Evolutionary conservation across 2,797 vertebrate genomes (phyloP).

Genomic region (Valencia hispanica): DNA sequence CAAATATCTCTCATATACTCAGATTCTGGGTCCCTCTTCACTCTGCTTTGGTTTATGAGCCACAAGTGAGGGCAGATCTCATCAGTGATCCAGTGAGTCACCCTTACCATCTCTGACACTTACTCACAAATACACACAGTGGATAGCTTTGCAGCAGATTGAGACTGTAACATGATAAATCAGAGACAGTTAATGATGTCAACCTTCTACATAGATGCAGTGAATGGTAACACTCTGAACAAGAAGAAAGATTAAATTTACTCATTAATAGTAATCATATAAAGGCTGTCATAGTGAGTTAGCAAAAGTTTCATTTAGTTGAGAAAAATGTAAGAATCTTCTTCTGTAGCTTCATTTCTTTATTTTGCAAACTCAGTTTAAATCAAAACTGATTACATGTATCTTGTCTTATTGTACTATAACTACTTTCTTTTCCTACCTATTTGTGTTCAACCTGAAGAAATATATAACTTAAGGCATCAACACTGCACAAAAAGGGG

Average conservation of each 20-base stretch:
- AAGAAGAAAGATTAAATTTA: neutral
- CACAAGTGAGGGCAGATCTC: slow-evolving; percentile 55
- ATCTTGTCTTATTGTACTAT: neutral
- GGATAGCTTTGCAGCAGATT: slow-evolving; percentile 49
- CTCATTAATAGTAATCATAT: neutral
- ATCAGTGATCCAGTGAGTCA: slow-evolving; percentile 62
- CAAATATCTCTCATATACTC: neutral
- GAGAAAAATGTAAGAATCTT: neutral
- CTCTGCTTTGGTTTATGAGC: slow-evolving; percentile 24
- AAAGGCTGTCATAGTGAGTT: neutral
- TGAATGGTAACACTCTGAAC: slow-evolving; percentile 9
- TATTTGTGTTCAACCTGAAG: neutral
- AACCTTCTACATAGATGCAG: slow-evolving; percentile 41
- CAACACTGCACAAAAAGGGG: neutral
- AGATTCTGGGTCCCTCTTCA: slow-evolving; percentile 12
- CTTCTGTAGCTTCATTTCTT: neutral
- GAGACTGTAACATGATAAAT: slow-evolving; percentile 45
- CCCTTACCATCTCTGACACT: slow-evolving; percentile 42
- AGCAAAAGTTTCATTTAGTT: neutral
- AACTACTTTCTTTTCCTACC: neutral
- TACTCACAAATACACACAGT: slow-evolving; percentile 20
- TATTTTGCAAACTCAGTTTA: neutral
- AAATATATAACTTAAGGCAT: neutral
- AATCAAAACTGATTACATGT: neutral
- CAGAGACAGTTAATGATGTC: slow-evolving; percentile 54